Percentiles rank a stretch among this genome's conserved stretches.
These are phyloP conservation scores for Anhinga rufa DNA, from an alignment of 2,113 vertebrate species.

Conservation along the genomic window DNA sequence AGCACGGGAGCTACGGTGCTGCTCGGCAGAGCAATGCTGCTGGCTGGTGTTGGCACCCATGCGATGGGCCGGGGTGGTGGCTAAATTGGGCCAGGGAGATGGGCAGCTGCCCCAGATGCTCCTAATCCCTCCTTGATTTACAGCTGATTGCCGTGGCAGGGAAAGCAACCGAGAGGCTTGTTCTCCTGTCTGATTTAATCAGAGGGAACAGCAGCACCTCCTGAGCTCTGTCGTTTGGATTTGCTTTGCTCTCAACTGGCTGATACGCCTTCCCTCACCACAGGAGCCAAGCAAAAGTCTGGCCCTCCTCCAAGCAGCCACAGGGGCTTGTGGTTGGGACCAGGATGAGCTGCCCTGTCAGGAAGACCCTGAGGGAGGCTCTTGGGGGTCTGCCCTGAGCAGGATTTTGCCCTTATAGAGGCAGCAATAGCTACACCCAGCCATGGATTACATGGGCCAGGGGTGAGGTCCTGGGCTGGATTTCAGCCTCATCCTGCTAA, in stretches of 20 bases:
- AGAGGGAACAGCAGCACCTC: background rate
- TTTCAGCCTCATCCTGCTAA: background rate
- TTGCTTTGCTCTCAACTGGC: background rate
- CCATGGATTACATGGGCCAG: background rate
- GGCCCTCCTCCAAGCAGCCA: background rate
- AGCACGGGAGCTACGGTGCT: background rate
- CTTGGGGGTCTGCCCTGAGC: background rate
- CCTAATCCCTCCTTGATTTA: background rate
- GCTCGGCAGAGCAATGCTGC: background rate
- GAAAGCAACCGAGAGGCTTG: background rate
- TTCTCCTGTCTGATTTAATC: background rate
- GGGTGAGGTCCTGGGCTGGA: background rate
- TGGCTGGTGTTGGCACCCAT: background rate
- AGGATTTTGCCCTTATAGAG: background rate
- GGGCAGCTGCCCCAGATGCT: background rate
- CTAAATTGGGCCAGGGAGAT: background rate
- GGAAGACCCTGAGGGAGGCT: background rate
- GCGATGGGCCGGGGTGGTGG: rapidly evolving
- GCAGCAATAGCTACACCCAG: background rate
- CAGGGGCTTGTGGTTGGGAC: rapidly evolving
- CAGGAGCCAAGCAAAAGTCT: background rate
- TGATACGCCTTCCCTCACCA: rapidly evolving
- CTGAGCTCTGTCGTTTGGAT: background rate
- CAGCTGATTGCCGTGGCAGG: background rate
- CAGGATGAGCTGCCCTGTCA: background rate